Evolutionary conservation across 2,113 vertebrate species (phyloP).

Genomic region (Cyprinodon tularosa): DNA sequence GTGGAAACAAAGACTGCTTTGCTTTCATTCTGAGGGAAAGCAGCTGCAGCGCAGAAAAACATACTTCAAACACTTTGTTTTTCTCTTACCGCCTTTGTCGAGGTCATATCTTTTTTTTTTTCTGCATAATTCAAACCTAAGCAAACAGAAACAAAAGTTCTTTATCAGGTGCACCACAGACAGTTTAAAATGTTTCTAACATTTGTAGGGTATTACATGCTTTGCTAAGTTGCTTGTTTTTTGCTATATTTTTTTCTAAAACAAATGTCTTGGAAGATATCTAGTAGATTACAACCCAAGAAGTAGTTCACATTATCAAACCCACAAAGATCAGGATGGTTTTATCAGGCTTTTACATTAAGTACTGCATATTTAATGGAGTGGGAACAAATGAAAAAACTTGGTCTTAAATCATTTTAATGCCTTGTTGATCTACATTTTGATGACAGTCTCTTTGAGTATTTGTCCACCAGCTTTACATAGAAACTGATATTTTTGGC

Average conservation of each 20-base stretch:
- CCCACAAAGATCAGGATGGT: too few species aligned
- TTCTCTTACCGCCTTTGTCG: constrained; percentile 11
- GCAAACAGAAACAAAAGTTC: neutral
- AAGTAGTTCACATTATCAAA: neutral
- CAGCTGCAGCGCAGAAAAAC: constrained; percentile 18
- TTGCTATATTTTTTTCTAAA: neutral
- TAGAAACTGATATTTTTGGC: too few species aligned
- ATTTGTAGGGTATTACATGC: neutral
- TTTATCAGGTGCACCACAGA: neutral
- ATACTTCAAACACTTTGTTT: constrained; percentile 18
- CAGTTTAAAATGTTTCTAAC: neutral
- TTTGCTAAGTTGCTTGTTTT: neutral
- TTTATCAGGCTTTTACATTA: neutral
- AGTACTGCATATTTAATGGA: neutral
- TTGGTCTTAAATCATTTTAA: neutral
- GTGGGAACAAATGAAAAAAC: neutral
- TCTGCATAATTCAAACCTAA: constrained; percentile 6
- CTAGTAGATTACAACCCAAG: neutral
- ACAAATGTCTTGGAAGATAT: neutral
- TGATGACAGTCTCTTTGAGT: too few species aligned
- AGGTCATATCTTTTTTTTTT: neutral
- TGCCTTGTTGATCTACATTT: too few species aligned
- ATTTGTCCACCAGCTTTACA: too few species aligned
- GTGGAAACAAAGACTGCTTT: constrained; percentile 15
- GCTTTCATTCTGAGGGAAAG: constrained; percentile 14